Percentiles rank a stretch among this genome's conserved stretches.
Conservation (phyloP, 2,113 vertebrate genomes). For the Serinus canaria region DNA sequence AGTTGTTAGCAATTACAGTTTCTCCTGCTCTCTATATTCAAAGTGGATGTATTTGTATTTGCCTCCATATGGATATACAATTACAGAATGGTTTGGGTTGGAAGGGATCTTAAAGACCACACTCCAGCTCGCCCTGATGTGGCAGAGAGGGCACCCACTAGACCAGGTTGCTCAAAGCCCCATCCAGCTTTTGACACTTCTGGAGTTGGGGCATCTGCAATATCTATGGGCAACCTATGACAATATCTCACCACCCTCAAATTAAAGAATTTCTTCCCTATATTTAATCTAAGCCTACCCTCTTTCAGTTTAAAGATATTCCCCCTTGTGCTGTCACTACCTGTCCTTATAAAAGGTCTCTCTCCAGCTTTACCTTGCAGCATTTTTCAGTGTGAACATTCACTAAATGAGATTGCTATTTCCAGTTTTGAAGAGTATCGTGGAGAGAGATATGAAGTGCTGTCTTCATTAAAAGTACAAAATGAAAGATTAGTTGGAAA, state of each 20-base stretch:
- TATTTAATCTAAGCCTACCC: neutral
- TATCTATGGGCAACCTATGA: neutral
- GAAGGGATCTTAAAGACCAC: neutral
- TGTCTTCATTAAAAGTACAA: neutral
- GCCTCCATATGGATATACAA: neutral
- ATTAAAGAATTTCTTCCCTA: neutral
- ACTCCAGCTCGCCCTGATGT: neutral
- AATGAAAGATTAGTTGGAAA: neutral
- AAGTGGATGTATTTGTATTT: neutral
- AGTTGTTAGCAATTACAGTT: neutral
- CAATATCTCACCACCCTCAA: neutral
- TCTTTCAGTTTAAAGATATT: neutral
- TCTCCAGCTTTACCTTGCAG: neutral
- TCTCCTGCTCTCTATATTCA: neutral
- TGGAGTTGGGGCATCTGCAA: accelerated
- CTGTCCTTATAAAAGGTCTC: neutral
- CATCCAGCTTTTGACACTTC: neutral
- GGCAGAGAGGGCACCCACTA: too few species aligned
- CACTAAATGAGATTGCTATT: neutral
- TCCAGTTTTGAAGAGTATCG: neutral
- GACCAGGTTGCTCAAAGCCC: neutral
- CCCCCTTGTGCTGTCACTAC: neutral
- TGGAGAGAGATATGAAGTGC: neutral
- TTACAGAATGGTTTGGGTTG: neutral
- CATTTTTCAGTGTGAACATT: neutral